Percentiles rank a stretch among this genome's conserved stretches.
phyloP scores from a whole-genome alignment of 2,113 vertebrate species.

The Hippoglossus stenolepis region DNA sequence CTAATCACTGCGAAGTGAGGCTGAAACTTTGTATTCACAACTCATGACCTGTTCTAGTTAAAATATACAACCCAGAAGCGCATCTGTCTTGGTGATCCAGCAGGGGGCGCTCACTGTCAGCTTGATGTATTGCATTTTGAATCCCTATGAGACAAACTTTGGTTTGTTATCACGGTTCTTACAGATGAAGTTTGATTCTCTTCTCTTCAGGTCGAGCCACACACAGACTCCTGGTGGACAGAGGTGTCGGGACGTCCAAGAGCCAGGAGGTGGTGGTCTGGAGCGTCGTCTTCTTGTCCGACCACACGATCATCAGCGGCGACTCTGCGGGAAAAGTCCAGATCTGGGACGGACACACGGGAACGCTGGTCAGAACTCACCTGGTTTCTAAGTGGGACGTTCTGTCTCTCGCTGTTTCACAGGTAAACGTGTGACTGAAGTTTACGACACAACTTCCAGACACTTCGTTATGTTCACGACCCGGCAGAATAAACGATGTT shows the following conservation, averaged over 20 bases:
- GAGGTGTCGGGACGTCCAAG: constrained; percentile 65
- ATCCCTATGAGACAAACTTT: no score
- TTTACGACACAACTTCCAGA: no score
- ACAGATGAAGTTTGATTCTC: no score
- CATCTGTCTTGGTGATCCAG: no score
- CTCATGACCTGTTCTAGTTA: not conserved
- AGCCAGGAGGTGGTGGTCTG: constrained; percentile 88
- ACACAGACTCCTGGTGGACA: constrained; percentile 88
- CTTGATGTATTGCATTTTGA: no score
- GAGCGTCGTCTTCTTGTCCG: constrained; percentile 88
- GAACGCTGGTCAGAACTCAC: constrained; percentile 87
- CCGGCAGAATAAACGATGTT: not conserved
- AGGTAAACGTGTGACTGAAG: constrained; percentile 75
- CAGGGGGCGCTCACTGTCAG: no score
- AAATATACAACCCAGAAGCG: no score
- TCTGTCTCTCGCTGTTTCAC: constrained; percentile 84
- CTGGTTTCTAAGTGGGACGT: constrained; percentile 86
- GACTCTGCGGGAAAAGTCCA: constrained; percentile 94
- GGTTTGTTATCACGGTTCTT: no score
- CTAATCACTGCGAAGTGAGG: not conserved
- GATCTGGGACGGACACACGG: constrained; percentile 90
- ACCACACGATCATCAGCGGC: constrained; percentile 86
- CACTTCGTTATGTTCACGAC: no score
- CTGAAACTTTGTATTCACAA: not conserved
- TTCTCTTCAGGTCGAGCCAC: constrained; percentile 80